A percentile compares a stretch with the other conserved stretches of the same genome.
Conservation (phyloP, 2,797 vertebrate species). For the Malurus leucopterus region DNA sequence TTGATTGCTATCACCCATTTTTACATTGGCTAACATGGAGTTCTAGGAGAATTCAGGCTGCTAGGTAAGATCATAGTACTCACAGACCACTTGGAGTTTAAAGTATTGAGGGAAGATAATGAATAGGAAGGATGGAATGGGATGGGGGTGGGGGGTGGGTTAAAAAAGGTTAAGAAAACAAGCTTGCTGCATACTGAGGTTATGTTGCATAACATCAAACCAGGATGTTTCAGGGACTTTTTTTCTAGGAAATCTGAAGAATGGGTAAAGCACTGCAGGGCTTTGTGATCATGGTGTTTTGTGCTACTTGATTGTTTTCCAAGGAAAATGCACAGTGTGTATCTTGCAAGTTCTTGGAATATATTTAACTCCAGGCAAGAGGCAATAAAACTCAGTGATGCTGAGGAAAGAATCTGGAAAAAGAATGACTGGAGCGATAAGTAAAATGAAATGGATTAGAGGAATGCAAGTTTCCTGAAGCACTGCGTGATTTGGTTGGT, state of each 20-base stretch:
- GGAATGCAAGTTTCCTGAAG: not conserved
- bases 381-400: rapidly evolving
- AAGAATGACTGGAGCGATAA: not conserved
- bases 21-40: not conserved
- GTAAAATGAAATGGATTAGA: not conserved
- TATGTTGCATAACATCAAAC: not conserved
- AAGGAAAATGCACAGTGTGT: not conserved
- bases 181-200: not conserved
- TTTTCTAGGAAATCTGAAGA: not conserved
- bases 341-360: not conserved
- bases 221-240: not conserved
- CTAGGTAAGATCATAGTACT: not conserved
- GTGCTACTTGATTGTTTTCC: not conserved
- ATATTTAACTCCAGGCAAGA: not conserved
- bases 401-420: not conserved
- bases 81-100: not conserved
- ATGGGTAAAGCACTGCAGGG: not conserved
- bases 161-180: not conserved
- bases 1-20: not conserved
- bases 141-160: too few species aligned
- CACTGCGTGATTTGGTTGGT: not conserved
- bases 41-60: not conserved
- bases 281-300: not conserved
- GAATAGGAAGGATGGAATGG: not conserved
- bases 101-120: not conserved